A percentile compares a stretch with the other conserved stretches of the same genome.
These are phyloP conservation scores for Lordiphosa andalusiaca DNA, from an alignment of 2,888 invertebrate species.

Conservation along the genomic window DNA sequence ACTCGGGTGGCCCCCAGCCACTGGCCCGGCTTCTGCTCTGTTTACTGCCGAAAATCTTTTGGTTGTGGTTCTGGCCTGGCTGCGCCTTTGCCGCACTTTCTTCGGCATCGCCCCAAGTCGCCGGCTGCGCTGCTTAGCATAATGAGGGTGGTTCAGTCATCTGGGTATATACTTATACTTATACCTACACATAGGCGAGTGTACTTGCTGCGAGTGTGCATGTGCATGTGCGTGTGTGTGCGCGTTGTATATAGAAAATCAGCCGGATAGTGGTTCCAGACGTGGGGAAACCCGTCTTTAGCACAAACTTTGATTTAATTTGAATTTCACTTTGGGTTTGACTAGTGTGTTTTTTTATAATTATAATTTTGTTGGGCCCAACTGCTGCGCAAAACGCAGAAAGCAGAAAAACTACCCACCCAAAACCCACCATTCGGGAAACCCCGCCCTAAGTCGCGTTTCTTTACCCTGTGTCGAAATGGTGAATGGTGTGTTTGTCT, in stretches of 20 bases:
- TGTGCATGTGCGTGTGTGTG: constrained; percentile 13
- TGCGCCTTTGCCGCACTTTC: constrained; percentile 33
- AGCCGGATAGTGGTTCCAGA: too few species aligned
- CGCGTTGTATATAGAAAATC: constrained; percentile 1
- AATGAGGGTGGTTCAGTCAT: constrained; percentile 56
- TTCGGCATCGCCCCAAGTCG: constrained; percentile 32
- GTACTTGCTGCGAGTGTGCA: constrained; percentile 1
- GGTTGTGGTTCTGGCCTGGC: constrained; percentile 21
- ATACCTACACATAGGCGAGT: constrained; percentile 9
- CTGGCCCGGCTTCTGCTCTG: background rate
- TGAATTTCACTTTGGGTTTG: too few species aligned
- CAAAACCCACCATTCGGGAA: constrained; percentile 5
- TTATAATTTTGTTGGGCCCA: constrained; percentile 2
- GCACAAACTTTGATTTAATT: too few species aligned
- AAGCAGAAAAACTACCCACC: constrained; percentile 2
- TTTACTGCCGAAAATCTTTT: constrained; percentile 10
- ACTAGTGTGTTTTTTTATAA: too few species aligned
- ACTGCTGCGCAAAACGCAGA: constrained; percentile 4
- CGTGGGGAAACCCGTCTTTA: too few species aligned
- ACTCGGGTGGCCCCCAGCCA: constrained; percentile 12
- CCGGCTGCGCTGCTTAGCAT: constrained; percentile 56
- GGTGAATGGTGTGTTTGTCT: constrained; percentile 3
- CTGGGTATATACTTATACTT: constrained; percentile 16
- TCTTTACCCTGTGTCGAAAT: constrained; percentile 1
- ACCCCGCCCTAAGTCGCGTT: constrained; percentile 10